Conservation (phyloP, 2,888 invertebrate species). For the Tineola bisselliella region DNA sequence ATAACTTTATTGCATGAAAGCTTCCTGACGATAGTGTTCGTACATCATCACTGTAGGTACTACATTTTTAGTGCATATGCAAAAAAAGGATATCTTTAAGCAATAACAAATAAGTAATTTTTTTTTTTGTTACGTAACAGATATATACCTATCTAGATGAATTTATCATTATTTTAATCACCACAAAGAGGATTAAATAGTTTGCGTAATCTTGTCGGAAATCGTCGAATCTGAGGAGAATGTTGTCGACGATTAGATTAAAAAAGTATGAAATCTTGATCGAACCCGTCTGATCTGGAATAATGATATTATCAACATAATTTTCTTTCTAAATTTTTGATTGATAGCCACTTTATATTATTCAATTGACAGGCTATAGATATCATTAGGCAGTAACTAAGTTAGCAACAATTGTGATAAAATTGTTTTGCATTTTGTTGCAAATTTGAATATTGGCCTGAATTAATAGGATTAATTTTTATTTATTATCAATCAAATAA, state of each 20-base stretch:
- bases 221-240: background rate
- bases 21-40: too few species aligned
- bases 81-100: background rate
- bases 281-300: background rate
- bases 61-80: too few species aligned
- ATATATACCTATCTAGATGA: background rate
- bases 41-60: too few species aligned
- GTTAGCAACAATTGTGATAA: background rate
- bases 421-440: background rate
- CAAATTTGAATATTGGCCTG: background rate
- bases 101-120: background rate
- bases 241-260: background rate
- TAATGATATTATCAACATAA: background rate
- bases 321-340: background rate
- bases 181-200: background rate
- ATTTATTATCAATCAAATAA: background rate
- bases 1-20: too few species aligned
- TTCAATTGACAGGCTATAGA: background rate
- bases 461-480: background rate
- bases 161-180: background rate
- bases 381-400: background rate
- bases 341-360: background rate
- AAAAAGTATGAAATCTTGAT: background rate
- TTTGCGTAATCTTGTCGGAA: background rate
- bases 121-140: background rate